Conservation (phyloP, 2,888 invertebrate genomes). For the Apamea crenata region DNA sequence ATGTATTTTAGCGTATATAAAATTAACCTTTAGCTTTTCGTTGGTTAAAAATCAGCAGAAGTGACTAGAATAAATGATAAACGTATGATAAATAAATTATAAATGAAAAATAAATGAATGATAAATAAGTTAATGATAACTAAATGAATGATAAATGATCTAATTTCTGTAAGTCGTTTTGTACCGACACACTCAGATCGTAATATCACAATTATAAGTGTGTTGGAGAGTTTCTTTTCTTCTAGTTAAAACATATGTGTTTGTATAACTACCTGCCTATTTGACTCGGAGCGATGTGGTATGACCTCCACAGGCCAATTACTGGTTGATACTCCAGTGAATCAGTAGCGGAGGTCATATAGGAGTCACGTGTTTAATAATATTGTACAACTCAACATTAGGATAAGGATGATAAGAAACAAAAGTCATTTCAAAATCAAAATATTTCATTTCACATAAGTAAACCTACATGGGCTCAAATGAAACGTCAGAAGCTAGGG, state of each 20-base stretch:
- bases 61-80: not conserved
- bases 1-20: not conserved
- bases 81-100: too few species aligned
- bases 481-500: too few species aligned
- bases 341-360: slow-evolving; percentile 14
- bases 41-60: too few species aligned
- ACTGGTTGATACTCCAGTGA: slow-evolving; percentile 16
- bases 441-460: too few species aligned
- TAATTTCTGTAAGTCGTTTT: too few species aligned
- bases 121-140: too few species aligned
- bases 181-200: too few species aligned
- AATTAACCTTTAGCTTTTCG: not conserved
- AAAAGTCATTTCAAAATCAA: too few species aligned
- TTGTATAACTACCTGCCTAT: not conserved
- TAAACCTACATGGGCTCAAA: too few species aligned
- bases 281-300: not conserved
- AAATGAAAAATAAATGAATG: too few species aligned
- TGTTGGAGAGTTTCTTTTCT: not conserved
- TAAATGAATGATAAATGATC: too few species aligned
- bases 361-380: not conserved
- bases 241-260: not conserved
- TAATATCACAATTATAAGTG: not conserved
- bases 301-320: slow-evolving; percentile 9
- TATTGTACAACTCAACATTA: not conserved
- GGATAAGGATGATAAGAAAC: not conserved